These are phyloP conservation scores for Galaxias olidus DNA, from an alignment of 2,797 vertebrate species.

Conservation along the genomic window DNA sequence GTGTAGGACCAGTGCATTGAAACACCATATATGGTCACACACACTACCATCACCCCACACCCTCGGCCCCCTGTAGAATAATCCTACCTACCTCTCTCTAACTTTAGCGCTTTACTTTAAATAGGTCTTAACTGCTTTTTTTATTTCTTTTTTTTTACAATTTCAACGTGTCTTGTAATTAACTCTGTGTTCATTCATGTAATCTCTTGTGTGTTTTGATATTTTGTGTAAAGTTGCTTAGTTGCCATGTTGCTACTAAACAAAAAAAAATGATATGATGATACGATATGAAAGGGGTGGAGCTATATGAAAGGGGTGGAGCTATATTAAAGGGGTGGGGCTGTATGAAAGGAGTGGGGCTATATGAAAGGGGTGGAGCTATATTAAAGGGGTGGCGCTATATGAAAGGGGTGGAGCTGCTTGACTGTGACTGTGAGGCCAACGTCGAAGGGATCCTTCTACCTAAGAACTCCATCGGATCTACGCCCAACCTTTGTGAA, in stretches of 20 bases:
- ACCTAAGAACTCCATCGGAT: too few relatives aligned
- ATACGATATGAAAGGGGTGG: constrained; percentile 4
- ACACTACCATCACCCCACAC: constrained; percentile 52
- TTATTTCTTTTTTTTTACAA: constrained; percentile 46
- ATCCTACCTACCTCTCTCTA: constrained; percentile 90
- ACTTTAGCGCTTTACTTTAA: constrained; percentile 58
- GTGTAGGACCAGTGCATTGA: not conserved
- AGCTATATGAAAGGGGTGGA: not conserved
- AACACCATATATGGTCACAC: not conserved
- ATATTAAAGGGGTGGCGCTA: too few relatives aligned
- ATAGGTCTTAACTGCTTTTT: constrained; percentile 70
- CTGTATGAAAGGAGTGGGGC: too few relatives aligned
- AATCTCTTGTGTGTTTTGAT: constrained; percentile 86
- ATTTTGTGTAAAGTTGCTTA: constrained; percentile 69
- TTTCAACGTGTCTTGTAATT: constrained; percentile 66
- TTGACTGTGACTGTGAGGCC: too few relatives aligned
- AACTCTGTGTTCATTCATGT: constrained; percentile 76
- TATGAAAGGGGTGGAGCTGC: not conserved
- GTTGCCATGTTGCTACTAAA: constrained; percentile 79
- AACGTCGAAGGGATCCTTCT: too few relatives aligned
- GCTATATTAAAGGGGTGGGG: not conserved
- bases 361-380: not conserved
- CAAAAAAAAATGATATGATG: constrained; percentile 44
- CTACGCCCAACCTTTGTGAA: too few relatives aligned
- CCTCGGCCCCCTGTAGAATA: constrained; percentile 83